These are phyloP conservation scores for Myanophis thanlyinensis DNA, from an alignment of 2,113 vertebrate genomes.

Conservation along the genomic window DNA sequence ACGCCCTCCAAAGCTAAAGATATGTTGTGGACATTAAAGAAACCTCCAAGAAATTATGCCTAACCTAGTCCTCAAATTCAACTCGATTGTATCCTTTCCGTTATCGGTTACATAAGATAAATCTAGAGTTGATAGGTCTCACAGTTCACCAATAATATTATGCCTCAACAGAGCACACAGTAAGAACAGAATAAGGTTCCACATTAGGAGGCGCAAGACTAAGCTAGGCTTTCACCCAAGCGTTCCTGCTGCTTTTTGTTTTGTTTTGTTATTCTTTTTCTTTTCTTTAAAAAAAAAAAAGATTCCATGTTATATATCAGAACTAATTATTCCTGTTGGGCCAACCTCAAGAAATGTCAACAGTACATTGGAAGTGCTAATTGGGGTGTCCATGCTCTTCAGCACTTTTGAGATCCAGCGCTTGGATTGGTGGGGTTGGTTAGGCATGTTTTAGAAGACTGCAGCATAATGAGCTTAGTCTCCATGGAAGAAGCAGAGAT, in stretches of 20 bases:
- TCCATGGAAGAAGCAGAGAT: constrained; percentile 62
- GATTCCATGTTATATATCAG: constrained; percentile 60
- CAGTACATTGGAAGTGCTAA: constrained; percentile 68
- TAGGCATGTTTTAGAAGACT: constrained; percentile 64
- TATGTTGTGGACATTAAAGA: background rate
- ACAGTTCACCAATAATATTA: constrained; percentile 27
- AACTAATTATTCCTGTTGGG: constrained; percentile 68
- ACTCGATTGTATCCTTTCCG: background rate
- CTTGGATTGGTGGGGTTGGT: constrained; percentile 62
- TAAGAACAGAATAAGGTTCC: constrained; percentile 30
- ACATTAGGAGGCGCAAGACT: constrained; percentile 20
- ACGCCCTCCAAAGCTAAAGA: background rate
- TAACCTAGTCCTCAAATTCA: background rate
- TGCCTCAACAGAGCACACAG: background rate
- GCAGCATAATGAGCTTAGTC: constrained; percentile 65
- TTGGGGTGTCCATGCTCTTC: constrained; percentile 66
- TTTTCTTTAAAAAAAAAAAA: constrained; percentile 43
- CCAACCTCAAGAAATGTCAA: constrained; percentile 67
- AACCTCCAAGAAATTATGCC: background rate
- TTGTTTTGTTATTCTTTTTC: background rate
- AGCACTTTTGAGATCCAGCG: constrained; percentile 62
- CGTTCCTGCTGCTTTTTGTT: constrained; percentile 50
- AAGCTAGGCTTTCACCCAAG: constrained; percentile 54
- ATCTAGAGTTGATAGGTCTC: background rate
- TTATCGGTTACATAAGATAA: background rate